Evolutionary conservation across 2,888 invertebrate genomes (phyloP).

Genomic region (Acronicta alni): DNA sequence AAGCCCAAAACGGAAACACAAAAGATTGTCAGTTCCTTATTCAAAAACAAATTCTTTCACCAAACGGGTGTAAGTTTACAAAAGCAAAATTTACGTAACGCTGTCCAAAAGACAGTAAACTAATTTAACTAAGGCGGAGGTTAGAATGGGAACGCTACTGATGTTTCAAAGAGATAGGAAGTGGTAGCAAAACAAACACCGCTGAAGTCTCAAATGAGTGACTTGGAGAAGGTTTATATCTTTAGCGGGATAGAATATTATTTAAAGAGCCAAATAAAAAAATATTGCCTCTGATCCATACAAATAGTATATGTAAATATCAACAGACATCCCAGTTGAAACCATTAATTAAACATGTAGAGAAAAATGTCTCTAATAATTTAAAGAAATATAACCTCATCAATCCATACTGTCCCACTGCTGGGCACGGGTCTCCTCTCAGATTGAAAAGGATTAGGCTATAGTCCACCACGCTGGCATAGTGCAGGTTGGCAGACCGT

Average conservation of each 20-base stretch:
- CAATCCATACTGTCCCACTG: too few relatives aligned
- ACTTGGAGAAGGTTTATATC: slow-evolving; percentile 8
- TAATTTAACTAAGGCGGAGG: slow-evolving; percentile 46
- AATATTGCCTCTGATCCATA: too few relatives aligned
- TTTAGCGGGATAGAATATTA: slow-evolving; percentile 7
- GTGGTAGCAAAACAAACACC: slow-evolving; percentile 55
- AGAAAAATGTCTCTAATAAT: too few relatives aligned
- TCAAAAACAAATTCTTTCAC: slow-evolving; percentile 16
- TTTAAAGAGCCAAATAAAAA: background rate
- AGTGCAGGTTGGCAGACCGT: too few relatives aligned
- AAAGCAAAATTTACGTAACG: slow-evolving; percentile 33
- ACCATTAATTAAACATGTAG: too few relatives aligned
- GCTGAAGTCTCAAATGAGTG: slow-evolving; percentile 13
- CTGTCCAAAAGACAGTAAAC: slow-evolving; percentile 31
- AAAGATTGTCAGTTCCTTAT: background rate
- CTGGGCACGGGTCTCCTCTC: too few relatives aligned
- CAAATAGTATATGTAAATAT: too few relatives aligned
- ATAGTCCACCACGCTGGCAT: too few relatives aligned
- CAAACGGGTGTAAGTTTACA: slow-evolving; percentile 39
- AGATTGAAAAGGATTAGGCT: too few relatives aligned
- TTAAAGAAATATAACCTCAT: too few relatives aligned
- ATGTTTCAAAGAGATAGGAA: slow-evolving; percentile 73
- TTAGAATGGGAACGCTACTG: slow-evolving; percentile 65
- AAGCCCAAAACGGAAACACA: background rate
- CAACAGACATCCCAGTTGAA: too few relatives aligned